Conservation (phyloP, 2,888 invertebrate species). For the Cylindroiulus punctatus region DNA sequence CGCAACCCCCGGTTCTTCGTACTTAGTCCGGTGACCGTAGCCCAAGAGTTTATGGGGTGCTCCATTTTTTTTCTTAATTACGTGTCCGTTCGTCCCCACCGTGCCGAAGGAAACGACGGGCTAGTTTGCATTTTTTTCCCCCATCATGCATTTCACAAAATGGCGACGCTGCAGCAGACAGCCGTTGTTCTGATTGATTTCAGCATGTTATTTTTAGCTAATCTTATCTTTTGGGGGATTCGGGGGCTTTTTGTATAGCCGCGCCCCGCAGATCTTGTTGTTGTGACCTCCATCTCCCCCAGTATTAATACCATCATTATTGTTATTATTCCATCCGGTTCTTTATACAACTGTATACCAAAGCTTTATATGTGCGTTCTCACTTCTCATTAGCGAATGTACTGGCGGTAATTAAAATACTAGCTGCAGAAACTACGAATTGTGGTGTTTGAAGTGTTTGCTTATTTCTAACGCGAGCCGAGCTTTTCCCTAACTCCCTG, state of each 20-base stretch:
- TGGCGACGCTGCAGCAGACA: not conserved
- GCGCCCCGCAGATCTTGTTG: not conserved
- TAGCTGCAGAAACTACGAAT: slow-evolving; percentile 28
- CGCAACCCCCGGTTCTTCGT: not conserved
- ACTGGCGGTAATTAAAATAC: slow-evolving; percentile 26
- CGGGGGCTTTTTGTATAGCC: not conserved
- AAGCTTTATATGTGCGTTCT: slow-evolving; percentile 31
- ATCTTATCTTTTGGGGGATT: not conserved
- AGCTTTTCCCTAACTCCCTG: too few relatives aligned
- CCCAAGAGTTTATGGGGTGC: not conserved
- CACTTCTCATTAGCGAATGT: slow-evolving; percentile 19
- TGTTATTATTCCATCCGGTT: slow-evolving; percentile 29
- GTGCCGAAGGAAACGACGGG: not conserved
- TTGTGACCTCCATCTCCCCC: not conserved
- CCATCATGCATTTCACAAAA: not conserved
- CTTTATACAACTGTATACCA: slow-evolving; percentile 42
- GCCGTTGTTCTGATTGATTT: not conserved
- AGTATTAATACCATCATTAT: slow-evolving; percentile 20
- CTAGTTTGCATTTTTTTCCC: not conserved
- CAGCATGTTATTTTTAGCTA: not conserved
- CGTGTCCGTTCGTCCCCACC: not conserved
- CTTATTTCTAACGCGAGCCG: too few relatives aligned
- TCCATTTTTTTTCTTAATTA: not conserved
- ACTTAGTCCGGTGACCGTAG: slow-evolving; percentile 3
- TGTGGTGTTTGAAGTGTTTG: too few relatives aligned